Evolutionary conservation across 2,113 vertebrate genomes (phyloP).

Genomic region (Takifugu flavidus): DNA sequence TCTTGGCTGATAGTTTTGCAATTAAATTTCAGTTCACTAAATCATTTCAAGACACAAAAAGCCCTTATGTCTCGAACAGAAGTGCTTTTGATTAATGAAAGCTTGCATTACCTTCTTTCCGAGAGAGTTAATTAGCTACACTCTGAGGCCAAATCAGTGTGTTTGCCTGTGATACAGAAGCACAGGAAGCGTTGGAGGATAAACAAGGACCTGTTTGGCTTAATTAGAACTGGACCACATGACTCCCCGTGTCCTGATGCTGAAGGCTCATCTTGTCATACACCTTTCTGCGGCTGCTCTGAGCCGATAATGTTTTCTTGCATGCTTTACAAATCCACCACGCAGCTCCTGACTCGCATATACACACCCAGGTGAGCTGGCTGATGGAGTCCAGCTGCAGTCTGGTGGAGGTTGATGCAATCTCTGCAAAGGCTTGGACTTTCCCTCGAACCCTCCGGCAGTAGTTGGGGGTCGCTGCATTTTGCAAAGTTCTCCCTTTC

Average conservation of each 20-base stretch:
- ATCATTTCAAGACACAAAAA: background rate
- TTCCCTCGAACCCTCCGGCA: conserved; percentile 23
- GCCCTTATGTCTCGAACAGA: background rate
- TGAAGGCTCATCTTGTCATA: conserved; percentile 49
- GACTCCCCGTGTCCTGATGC: conserved; percentile 48
- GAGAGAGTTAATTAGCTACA: conserved; percentile 40
- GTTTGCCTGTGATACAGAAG: conserved; percentile 59
- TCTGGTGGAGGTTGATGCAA: conserved; percentile 50
- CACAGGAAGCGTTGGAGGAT: conserved; percentile 36
- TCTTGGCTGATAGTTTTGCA: background rate
- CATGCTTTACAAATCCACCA: conserved; percentile 49
- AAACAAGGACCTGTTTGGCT: conserved; percentile 55
- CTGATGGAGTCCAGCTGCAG: conserved; percentile 39
- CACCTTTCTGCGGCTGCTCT: conserved; percentile 60
- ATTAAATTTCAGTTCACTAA: conserved; percentile 11
- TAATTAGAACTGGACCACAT: conserved; percentile 61
- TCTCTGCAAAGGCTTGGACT: conserved; percentile 46
- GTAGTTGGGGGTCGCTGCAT: conserved; percentile 37
- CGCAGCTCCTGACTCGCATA: conserved; percentile 41
- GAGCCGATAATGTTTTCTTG: conserved; percentile 55
- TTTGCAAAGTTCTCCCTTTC: conserved; percentile 13
- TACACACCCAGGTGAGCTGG: conserved; percentile 34
- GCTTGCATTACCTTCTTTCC: conserved; percentile 15
- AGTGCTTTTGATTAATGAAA: background rate
- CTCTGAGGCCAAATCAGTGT: conserved; percentile 48